phyloP scores from a whole-genome alignment of 30 jellyfish, hydroid and myxozoan genomes.

The Aurelia aurita region DNA sequence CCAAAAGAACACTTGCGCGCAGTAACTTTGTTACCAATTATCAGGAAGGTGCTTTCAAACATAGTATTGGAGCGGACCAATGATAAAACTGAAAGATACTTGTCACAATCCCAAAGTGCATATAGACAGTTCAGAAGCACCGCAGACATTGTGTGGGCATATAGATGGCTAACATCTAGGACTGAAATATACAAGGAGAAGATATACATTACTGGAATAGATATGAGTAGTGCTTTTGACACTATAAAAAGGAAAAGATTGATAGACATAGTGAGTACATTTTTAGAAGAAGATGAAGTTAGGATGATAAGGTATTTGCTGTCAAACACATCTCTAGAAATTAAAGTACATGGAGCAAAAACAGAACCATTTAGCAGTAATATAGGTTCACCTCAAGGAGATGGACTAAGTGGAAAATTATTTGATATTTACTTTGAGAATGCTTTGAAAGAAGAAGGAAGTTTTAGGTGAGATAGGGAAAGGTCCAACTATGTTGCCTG shows the following conservation, averaged over 20 bases:
- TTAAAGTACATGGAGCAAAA: neutral
- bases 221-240: slow-evolving; percentile 48
- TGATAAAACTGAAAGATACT: slow-evolving; percentile 24
- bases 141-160: slow-evolving; percentile 62
- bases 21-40: slow-evolving; percentile 29
- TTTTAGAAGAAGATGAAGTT: no score
- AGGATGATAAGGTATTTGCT: neutral
- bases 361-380: slow-evolving; percentile 15
- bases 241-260: slow-evolving; percentile 6
- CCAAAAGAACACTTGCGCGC: slow-evolving; percentile 38
- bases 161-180: slow-evolving; percentile 44
- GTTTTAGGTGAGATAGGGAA: neutral
- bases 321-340: slow-evolving; percentile 1
- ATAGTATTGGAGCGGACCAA: slow-evolving; percentile 37
- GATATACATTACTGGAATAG: slow-evolving; percentile 37
- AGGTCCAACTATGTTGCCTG: slow-evolving; percentile 14
- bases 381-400: slow-evolving; percentile 48
- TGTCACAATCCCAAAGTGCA: slow-evolving; percentile 50
- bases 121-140: slow-evolving; percentile 32
- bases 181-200: slow-evolving; percentile 15
- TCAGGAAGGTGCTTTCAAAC: slow-evolving; percentile 45
- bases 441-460: neutral
- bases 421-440: slow-evolving; percentile 19
- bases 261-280: neutral
- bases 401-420: slow-evolving; percentile 36